Base-by-base conservation (phyloP, 2,888 invertebrate genomes). In the Pedicia rivosa region DNA sequence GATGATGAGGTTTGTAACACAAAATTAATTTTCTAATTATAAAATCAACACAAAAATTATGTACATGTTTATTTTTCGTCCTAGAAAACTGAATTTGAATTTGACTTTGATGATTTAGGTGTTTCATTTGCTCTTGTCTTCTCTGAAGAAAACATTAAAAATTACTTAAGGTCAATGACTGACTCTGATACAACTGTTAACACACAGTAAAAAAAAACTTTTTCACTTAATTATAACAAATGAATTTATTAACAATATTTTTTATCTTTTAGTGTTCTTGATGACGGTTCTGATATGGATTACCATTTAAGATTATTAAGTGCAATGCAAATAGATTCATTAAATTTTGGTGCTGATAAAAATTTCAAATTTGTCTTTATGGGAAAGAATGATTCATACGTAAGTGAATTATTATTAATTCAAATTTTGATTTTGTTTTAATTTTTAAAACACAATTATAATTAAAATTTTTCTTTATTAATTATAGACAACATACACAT, bases 271-370 rank as follows among this genome's bases (percentile, higher is more conserved):
- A 32, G 32, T 9, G 17, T 27, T 29, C 28, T 36, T n/a, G 20
- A 28, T 22, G 26, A 27, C 14, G n/a, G n/a, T 28, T 28, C 12
- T 12, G 10, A 17, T 26, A 26, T 25, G 35, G 35, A 12, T 13
- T 20, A 22, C 16, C 15, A 12, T 8, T 16, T 35, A n/a, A 16
- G 17, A 12, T 26, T 26, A 12, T 14, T 25, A 8, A 35, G 35
- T 8, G 25, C 25, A 26, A 16, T 26, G 1, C 62, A 62, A 28
- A 44, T 62, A 4, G 59, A 59, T 17, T 56, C 58, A 26, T 59
- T 62, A 30, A 61, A 62, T 45, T 49, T 62, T 41, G 60, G 60
- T 1, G 56, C 59, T 37, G 60, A 62, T 44, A 52, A 62, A 15
- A 59, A 62, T 40, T 59, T 62, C 15, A 57, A 60, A 1, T 40